Conservation (phyloP, 2,797 vertebrate species). For the Chrosomus eos region DNA sequence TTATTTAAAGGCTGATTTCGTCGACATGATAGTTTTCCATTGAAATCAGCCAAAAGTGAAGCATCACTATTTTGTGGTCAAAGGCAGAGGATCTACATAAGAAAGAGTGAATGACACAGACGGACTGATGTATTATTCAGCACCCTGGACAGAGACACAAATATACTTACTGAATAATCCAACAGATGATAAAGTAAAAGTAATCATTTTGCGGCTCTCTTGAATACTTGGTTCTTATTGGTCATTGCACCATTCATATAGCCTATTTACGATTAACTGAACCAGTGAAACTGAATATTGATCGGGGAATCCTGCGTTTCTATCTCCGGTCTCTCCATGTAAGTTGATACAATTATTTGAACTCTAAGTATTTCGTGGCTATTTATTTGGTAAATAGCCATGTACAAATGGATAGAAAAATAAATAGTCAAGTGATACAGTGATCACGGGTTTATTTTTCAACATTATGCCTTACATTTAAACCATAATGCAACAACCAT, state of each 20-base stretch:
- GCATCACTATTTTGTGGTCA: background rate
- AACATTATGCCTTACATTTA: no score
- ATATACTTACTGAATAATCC: background rate
- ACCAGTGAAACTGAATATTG: background rate
- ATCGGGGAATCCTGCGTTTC: background rate
- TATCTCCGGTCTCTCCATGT: background rate
- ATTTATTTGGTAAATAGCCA: no score
- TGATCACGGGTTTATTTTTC: background rate
- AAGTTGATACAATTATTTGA: background rate
- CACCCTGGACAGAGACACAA: slow-evolving; percentile 77
- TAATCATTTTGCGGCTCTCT: background rate
- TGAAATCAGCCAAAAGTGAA: background rate
- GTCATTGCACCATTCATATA: background rate
- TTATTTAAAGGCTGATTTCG: background rate
- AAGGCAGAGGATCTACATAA: background rate
- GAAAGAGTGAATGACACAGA: background rate
- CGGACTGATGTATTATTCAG: slow-evolving; percentile 66
- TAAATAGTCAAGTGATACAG: background rate
- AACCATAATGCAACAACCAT: background rate
- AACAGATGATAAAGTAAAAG: background rate
- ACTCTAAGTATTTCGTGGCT: background rate
- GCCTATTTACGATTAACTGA: background rate
- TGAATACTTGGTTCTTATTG: slow-evolving; percentile 6
- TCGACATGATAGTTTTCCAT: background rate
- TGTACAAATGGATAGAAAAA: background rate